Conservation (phyloP, 2,888 invertebrate species). For the Sarcophaga subvicina region DNA sequence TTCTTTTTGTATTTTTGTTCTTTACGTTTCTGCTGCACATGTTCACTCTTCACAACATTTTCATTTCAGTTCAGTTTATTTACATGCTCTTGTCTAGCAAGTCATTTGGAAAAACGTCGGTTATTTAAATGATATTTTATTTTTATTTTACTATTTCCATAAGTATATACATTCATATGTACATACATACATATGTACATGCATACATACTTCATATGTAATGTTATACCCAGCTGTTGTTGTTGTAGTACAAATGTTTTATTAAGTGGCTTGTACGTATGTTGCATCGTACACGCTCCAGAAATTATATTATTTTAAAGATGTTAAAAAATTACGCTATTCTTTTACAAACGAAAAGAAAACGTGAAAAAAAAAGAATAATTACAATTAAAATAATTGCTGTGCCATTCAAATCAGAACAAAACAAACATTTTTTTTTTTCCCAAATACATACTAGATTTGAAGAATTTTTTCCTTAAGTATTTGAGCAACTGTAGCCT, state of each 20-base stretch:
- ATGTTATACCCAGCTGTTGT: conserved; percentile 64
- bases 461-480: no score
- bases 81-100: conserved; percentile 76
- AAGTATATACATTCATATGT: background rate
- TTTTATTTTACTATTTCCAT: conserved; percentile 12
- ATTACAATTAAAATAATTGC: background rate
- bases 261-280: conserved; percentile 75
- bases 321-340: conserved; percentile 57
- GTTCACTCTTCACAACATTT: conserved; percentile 57
- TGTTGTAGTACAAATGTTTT: conserved; percentile 69
- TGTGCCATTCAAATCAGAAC: background rate
- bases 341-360: conserved; percentile 46
- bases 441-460: no score
- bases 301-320: conserved; percentile 73
- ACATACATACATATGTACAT: background rate
- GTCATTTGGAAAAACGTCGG: conserved; percentile 82
- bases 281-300: conserved; percentile 75
- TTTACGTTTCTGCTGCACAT: conserved; percentile 53
- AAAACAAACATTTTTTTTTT: no score
- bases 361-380: conserved; percentile 13
- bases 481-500: no score
- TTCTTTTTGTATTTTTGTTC: conserved; percentile 24
- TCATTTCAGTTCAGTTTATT: conserved; percentile 37
- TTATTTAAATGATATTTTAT: conserved; percentile 73
- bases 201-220: no score